Evolutionary conservation across 2,888 invertebrate genomes (phyloP), one percentile per base, ranked within the genome.

Genomic region (Scaptomyza caliginosa): DNA sequence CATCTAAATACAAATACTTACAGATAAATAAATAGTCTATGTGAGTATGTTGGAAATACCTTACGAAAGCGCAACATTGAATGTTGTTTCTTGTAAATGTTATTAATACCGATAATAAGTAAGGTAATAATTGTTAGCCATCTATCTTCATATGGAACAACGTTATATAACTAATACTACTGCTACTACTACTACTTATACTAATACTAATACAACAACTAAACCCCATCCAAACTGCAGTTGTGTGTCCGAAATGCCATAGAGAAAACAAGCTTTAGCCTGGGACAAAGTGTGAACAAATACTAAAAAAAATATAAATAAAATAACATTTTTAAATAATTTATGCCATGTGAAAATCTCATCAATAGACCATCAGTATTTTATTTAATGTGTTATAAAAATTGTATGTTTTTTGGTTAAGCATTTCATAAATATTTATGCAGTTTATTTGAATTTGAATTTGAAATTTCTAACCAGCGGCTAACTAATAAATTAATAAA

Each of bases 21-120:
- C n/a, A 19, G 16, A 46, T 28, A 24, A 38, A 13, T 38, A 34
- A 23, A n/a, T 24, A 36, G 17, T 66, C 40, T 30, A 19, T 60
- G 40, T 63, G 70, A 56, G 57, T 55, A 48, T 67, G 36, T 17
- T 58, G 28, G 50, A 16, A 57, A 67, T 55, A 54, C 19, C 30
- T 34, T 40, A 19, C 34, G 46, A 57, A 56, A 52, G 49, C n/a
- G 30, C 50, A 40, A 49, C 59, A 85, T 67, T 79, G 45, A 80
- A 73, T 83, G 81, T 80, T 80, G 81, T 76, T 63, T 71, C 16
- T 52, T 67, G 79, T 78, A 57, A 69, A 67, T 85, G 58, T 76
- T 80, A 74, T 54, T 45, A 58, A 63, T 38, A 66, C 42, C 43
- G 36, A 71, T 43, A 26, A 30, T 40, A 51, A 58, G 38, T 50